Base-by-base conservation (phyloP, 2,113 vertebrate genomes). In the Rousettus leschenaultii region DNA sequence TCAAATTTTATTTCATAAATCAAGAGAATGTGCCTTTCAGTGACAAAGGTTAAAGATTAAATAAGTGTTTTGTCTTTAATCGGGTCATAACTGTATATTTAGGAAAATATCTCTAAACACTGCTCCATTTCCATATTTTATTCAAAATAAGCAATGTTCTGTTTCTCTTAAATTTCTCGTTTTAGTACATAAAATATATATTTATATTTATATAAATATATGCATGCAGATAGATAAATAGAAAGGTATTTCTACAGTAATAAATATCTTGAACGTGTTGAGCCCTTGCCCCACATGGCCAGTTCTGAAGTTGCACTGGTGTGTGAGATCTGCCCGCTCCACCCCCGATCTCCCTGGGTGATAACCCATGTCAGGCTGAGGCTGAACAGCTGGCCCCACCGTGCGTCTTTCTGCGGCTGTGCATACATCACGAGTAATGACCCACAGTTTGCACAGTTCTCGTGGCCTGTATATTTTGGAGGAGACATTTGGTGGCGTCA, bases 1-100 rank as follows among this genome's bases (percentile, higher is more conserved):
- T 86, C 55, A 92, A 79, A 74, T 63, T 86, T 82, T 21, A 94
- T 68, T 59, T 86, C 55, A 70, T 77, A 92, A 86, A 78, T 71
- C 73, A 89, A 93, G 59, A 73, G 18, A 77, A 45, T 83, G 4
- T 68, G 28, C 43, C 78, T 66, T 92, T 95, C 65, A 82, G 57
- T 88, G 43, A 30, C 22, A 48, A 93, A 55, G 21, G 77, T 70
- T 61, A 48, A 51, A 88, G 30, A 45, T 53, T 59, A 87, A 79
- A 12, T 74, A 63, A 87, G 12, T 78, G 12, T 6, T 86, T 63
- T 73, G 24, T 77, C 10, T 94, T 78, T 40, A 48, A 68, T n/a
- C 35, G 48, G 24, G 14, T 68, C 24, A 75, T 26, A 87, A 16
- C 38, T 48, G 3, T 40, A 40, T 78, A 86, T 45, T 70, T 78